Base-by-base conservation (phyloP, 1,140 invertebrate species). In the Saccostrea echinata region DNA sequence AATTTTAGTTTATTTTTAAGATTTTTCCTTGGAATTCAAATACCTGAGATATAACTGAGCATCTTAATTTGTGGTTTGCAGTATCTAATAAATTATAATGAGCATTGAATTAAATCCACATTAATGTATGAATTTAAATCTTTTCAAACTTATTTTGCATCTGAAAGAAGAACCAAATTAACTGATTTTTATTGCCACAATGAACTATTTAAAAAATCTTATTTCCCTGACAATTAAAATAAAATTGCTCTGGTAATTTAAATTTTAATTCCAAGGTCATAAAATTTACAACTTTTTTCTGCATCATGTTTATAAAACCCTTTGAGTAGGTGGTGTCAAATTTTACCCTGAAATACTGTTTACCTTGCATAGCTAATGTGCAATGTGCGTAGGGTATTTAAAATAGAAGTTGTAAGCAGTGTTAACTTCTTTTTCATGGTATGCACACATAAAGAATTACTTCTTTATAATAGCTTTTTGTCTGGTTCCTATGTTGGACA, bases 381-480 rank as follows among this genome's bases (percentile, higher is more conserved):
- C 24, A 71, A 30, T 27, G 2, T 27, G 27, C 24, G 64, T 57
- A 57, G 13, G 27, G 64, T 27, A 71, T 13, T 64, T 64, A 21
- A 21, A 64, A 27, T 24, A 71, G 27, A 71, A 71, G 64, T 43
- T 43, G 43, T 71, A 71, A 71, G 27, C 64, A 71, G 64, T 71
- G 11, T 71, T 71, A 71, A 71, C 27, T 24, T 71, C n/a, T 64
- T 64, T 71, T 71, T 71, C 64, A 27, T 30, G 24, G 27, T 24
- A 71, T 27, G 64, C 13, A 27, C 24, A 11, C 27, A 71, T 9
- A 30, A 27, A 27, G 64, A 27, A 30, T 30, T 8, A 24, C 24
- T 71, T 71, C 27, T 71, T 30, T 24, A 71, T 71, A 71, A 71
- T 13, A 30, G 64, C 64, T 30, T 30, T 64, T 71, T 71, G 64